A percentile compares a stretch with the other conserved stretches of the same genome.
phyloP scores from a whole-genome alignment of 2,797 vertebrate genomes.

The Buphagus erythrorhynchus region DNA sequence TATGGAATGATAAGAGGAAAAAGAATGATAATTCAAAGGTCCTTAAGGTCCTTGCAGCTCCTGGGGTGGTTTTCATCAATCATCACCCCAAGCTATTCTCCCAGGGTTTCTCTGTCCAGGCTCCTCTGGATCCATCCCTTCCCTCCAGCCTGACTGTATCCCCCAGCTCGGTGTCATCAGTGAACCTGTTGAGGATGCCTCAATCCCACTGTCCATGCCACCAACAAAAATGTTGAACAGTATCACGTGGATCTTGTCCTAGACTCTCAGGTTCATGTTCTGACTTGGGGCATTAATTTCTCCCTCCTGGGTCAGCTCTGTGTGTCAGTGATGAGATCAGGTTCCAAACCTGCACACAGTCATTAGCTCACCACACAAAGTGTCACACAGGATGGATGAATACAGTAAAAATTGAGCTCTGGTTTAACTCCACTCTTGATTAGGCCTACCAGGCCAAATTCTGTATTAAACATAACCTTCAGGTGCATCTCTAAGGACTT shows the following conservation, averaged over 20 bases:
- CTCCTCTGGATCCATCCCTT: background rate
- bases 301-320: background rate
- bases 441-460: background rate
- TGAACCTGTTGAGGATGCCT: background rate
- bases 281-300: background rate
- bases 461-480: background rate
- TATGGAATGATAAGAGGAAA: background rate
- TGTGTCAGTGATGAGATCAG: background rate
- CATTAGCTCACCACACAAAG: background rate
- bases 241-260: fast-evolving
- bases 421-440: background rate
- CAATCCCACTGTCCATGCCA: fast-evolving
- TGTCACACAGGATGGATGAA: background rate
- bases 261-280: background rate
- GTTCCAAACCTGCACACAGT: background rate
- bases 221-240: background rate
- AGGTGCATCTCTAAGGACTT: background rate
- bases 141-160: background rate
- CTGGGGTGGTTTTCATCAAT: background rate
- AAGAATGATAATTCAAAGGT: background rate
- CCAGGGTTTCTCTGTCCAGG: background rate
- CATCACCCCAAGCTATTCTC: background rate
- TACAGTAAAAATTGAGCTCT: background rate
- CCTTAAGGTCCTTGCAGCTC: background rate
- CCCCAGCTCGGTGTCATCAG: fast-evolving